Evolutionary conservation across 1,140 invertebrate genomes (phyloP).

Genomic region (Heliconius nattereri): DNA sequence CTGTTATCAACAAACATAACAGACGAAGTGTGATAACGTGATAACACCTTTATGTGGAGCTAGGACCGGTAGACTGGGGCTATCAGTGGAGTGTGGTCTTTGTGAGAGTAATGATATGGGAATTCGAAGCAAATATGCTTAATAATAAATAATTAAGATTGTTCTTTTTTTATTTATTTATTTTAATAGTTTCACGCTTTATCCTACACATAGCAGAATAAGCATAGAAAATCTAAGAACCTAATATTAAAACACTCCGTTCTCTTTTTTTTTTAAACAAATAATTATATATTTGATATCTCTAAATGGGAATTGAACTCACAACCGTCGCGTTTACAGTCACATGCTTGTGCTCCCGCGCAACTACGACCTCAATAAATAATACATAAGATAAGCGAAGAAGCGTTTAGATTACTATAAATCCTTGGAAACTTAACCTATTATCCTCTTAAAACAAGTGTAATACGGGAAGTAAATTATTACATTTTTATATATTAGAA

Average conservation of each 20-base stretch:
- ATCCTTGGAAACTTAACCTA: neutral
- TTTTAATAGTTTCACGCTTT: no score
- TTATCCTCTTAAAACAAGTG: neutral
- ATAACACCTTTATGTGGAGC: neutral
- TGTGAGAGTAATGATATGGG: neutral
- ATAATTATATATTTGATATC: no score
- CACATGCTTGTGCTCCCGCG: no score
- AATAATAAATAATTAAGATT: no score
- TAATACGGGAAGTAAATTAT: neutral
- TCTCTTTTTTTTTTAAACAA: no score
- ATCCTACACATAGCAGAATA: no score
- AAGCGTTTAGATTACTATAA: neutral
- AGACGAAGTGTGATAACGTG: slow-evolving; percentile 4
- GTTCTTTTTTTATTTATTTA: no score
- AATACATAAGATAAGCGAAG: neutral
- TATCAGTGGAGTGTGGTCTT: neutral
- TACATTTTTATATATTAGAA: neutral
- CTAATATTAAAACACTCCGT: no score
- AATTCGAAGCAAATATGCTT: neutral
- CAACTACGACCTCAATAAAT: neutral
- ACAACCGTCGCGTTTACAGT: no score
- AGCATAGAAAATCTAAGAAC: no score
- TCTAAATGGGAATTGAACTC: no score
- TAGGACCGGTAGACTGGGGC: neutral
- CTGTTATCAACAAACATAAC: slow-evolving; percentile 6